Base-by-base conservation (phyloP, 2,113 vertebrate species). In the Calidris pugnax region DNA sequence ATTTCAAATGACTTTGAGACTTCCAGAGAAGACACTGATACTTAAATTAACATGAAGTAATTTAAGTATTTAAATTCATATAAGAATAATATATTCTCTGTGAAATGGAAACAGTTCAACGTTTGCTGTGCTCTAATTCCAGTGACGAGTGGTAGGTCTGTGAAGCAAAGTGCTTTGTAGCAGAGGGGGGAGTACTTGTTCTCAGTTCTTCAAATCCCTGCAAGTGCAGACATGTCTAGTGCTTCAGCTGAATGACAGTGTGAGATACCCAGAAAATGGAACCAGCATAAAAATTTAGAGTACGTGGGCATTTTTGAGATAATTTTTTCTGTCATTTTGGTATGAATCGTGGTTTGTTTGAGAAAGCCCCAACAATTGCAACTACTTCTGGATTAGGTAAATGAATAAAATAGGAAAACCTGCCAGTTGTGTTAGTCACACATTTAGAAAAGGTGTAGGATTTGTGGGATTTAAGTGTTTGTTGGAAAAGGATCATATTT, bases 191-290 rank as follows among this genome's bases (percentile, higher is more conserved):
- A 53, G 72, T 63, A 12, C 71, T 73, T 47, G 69, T 56, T 89
- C 76, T 59, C 73, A 33, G 57, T 89, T 68, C 84, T 72, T 60
- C 43, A 79, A 48, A 79, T 72, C 84, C 6, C 0, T 78, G 39
- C 95, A 83, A 94, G 95, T 89, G 33, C 69, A 69, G 90, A 90
- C 92, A 92, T 95, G 96, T 92, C 72, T n/a, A 16, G 50, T 78
- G 50, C 92, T 88, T 76, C 48, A 41, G 33, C 10, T 89, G 64
- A 81, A 11, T 43, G 77, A 18, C 28, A 30, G 39, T 24, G 55
- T 59, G 60, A 63, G 73, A 50, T 79, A 53, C 33, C 26, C 66
- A 37, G 39, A 23, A 67, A 85, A 79, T 8, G 30, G 48, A 89
- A 56, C 17, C 10, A 14, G 19, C 7, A 24, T 32, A 67, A 55